These are phyloP conservation scores for Lasioglossum villosulum DNA, from an alignment of 2,888 invertebrate species.

Conservation along the genomic window DNA sequence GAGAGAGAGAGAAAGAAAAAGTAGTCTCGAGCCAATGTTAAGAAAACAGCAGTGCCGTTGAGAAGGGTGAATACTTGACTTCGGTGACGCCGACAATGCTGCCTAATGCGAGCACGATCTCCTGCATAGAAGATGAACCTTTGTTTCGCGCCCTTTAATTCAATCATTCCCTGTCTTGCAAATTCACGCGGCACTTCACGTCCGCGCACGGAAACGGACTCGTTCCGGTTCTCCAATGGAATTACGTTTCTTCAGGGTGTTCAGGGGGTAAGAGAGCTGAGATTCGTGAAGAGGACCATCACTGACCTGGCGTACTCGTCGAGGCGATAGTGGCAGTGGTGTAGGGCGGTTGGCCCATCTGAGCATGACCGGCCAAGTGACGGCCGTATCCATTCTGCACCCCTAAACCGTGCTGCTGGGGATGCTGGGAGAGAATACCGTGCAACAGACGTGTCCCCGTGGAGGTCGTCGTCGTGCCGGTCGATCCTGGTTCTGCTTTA, in stretches of 20 bases:
- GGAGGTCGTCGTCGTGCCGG: conserved; percentile 74
- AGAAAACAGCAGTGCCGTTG: not conserved
- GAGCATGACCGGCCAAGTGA: conserved; percentile 83
- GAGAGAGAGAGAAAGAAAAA: not conserved
- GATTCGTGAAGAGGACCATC: not conserved
- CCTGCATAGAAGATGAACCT: conserved; percentile 14
- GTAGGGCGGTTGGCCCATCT: conserved; percentile 88
- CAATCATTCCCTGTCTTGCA: not conserved
- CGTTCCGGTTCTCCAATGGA: conserved; percentile 4
- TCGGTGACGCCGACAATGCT: not conserved
- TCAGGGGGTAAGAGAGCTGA: not conserved
- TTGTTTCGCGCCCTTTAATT: conserved; percentile 28
- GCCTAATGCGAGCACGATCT: not conserved
- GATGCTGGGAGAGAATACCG: conserved; percentile 87
- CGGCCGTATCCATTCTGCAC: conserved; percentile 82
- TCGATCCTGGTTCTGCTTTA: conserved; percentile 82
- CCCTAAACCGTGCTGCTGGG: conserved; percentile 85
- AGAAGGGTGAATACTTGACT: conserved; percentile 9
- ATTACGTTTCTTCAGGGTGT: not conserved
- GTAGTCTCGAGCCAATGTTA: not conserved
- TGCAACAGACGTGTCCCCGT: conserved; percentile 86
- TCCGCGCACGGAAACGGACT: not conserved
- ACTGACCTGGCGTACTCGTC: conserved; percentile 87
- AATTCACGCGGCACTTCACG: not conserved
- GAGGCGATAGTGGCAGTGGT: conserved; percentile 84